Conservation (phyloP, 2,888 invertebrate genomes). For the Oxycera nigricornis region DNA sequence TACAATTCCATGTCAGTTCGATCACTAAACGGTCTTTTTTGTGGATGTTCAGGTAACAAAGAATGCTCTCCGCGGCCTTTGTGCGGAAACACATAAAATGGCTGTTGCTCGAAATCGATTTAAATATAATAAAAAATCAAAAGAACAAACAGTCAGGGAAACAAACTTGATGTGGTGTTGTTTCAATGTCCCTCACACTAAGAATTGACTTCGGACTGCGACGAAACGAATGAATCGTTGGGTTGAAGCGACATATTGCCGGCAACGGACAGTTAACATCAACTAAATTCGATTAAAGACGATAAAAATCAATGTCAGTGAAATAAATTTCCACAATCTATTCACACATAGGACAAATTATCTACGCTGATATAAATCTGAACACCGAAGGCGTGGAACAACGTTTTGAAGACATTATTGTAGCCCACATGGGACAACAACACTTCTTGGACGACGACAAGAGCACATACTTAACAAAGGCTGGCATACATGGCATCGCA, state of each 20-base stretch:
- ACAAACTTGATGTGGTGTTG: not conserved
- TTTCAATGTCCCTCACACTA: not conserved
- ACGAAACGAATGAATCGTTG: not conserved
- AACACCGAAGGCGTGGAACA: constrained; percentile 47
- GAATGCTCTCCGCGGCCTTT: too few relatives aligned
- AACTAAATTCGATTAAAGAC: constrained; percentile 44
- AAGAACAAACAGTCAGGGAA: too few relatives aligned
- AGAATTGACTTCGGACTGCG: not conserved
- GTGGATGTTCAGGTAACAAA: not conserved
- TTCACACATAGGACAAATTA: constrained; percentile 44
- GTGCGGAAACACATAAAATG: not conserved
- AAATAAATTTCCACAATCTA: constrained; percentile 44
- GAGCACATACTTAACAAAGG: not conserved
- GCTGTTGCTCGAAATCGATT: not conserved
- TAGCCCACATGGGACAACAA: constrained; percentile 44
- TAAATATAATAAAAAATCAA: not conserved
- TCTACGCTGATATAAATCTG: constrained; percentile 46
- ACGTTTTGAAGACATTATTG: constrained; percentile 45
- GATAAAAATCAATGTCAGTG: constrained; percentile 43
- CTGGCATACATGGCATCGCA: constrained; percentile 6
- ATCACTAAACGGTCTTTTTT: constrained; percentile 25
- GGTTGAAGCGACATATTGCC: not conserved
- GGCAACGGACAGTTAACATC: constrained; percentile 37
- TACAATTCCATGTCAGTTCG: constrained; percentile 8
- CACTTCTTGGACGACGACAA: constrained; percentile 19